Conservation (phyloP, 1,140 invertebrate genomes). For the Orussus abietinus region DNA sequence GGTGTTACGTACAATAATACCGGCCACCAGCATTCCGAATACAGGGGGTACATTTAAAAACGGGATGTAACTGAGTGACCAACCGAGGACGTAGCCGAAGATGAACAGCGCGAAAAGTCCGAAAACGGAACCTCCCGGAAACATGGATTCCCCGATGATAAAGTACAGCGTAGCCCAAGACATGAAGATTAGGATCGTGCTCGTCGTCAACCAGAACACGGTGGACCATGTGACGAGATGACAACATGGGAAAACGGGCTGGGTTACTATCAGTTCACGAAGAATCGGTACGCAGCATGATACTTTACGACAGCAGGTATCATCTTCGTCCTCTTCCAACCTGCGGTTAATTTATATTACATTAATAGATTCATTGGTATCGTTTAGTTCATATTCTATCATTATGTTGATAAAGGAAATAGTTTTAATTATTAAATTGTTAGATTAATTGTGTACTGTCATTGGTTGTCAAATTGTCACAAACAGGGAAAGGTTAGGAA, state of each 20-base stretch:
- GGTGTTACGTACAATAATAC: constrained; percentile 39
- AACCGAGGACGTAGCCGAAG: constrained; percentile 35
- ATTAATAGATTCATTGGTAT: too few species aligned
- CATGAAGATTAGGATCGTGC: constrained; percentile 14
- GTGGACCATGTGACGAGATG: constrained; percentile 27
- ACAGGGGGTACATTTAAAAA: constrained; percentile 41
- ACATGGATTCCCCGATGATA: constrained; percentile 29
- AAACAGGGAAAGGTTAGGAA: too few species aligned
- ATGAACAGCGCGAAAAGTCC: constrained; percentile 33
- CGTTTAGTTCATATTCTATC: too few species aligned
- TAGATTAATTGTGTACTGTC: too few species aligned
- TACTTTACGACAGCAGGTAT: constrained; percentile 34
- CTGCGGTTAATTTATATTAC: too few species aligned
- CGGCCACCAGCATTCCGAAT: constrained; percentile 47
- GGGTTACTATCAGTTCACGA: constrained; percentile 29
- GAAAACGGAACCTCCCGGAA: constrained; percentile 33
- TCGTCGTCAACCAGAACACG: constrained; percentile 28
- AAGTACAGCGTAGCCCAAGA: constrained; percentile 32
- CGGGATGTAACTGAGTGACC: constrained; percentile 35
- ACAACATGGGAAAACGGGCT: constrained; percentile 19
- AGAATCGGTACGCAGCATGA: constrained; percentile 28
- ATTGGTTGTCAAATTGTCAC: too few species aligned
- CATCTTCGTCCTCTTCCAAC: constrained; percentile 18
- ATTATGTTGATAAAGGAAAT: too few species aligned
- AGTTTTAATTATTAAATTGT: too few species aligned